Evolutionary conservation across 2,888 invertebrate species (phyloP).

Genomic region (Gymnocheta viridis): DNA sequence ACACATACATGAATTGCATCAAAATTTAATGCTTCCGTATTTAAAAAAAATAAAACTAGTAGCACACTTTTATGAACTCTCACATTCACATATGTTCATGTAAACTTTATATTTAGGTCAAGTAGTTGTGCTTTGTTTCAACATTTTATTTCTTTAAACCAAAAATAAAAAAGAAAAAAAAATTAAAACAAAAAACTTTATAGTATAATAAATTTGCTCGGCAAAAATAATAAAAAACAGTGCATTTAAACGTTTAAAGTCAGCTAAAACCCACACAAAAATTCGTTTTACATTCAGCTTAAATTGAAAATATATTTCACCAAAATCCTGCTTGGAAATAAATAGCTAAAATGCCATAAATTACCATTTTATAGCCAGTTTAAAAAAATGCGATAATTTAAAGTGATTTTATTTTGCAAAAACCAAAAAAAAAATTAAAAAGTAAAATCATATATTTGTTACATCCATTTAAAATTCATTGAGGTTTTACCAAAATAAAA

Average conservation of each 20-base stretch:
- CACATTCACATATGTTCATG: neutral
- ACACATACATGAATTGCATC: neutral
- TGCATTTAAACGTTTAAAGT: neutral
- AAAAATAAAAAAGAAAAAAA: neutral
- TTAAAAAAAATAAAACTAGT: neutral
- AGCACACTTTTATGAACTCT: neutral
- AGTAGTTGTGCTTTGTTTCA: neutral
- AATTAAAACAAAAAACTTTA: neutral
- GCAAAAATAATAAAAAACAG: neutral
- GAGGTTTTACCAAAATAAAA: neutral
- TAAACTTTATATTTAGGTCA: slow-evolving; percentile 13
- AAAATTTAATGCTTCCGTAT: neutral
- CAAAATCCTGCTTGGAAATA: slow-evolving; percentile 6
- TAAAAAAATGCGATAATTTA: slow-evolving; percentile 59
- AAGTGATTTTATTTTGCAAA: slow-evolving; percentile 43
- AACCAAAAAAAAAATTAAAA: too few species aligned
- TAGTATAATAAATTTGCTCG: neutral
- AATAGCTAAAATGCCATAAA: slow-evolving; percentile 52
- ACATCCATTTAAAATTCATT: slow-evolving; percentile 16
- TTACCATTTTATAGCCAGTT: slow-evolving; percentile 60
- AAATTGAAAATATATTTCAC: slow-evolving; percentile 7
- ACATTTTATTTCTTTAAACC: neutral
- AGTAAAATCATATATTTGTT: neutral
- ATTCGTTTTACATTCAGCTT: neutral
- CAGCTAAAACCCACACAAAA: neutral